Evolutionary conservation across 2,113 vertebrate species (phyloP), one percentile per base, ranked within the genome.

Genomic region (Sprattus sprattus): DNA sequence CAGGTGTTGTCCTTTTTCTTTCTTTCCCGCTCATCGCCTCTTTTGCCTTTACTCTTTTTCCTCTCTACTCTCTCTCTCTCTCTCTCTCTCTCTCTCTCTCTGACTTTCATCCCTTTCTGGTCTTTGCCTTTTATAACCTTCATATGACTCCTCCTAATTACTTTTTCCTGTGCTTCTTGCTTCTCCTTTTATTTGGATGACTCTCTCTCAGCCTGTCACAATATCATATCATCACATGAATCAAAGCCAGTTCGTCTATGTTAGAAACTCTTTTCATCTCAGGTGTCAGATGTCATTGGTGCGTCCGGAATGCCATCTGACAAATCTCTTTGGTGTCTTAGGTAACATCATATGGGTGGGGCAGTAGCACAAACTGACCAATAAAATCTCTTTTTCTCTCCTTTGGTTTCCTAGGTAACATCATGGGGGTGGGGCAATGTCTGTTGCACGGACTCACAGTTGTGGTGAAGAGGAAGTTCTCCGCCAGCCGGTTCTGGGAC

Each of bases 381-480:
- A 25, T 67, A 6, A 67, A 28, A 67, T 67, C 7, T 22, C 60
- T 25, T 67, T 10, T n/a, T 67, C 7, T 9, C 8, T 6, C 22
- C 57, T 52, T 50, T 89, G 85, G 0, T 86, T 80, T 83, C 16
- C 80, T 92, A 98, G 97, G 97, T 5, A 97, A 96, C 89, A 96
- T 98, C 89, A 95, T 98, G 94, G 97, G 97, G 0, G 93, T 96
- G 0, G 97, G 97, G 0, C 97, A 98, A 93, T 97, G 97, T 85
- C 89, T 98, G 8, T 89, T 98, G 83, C 95, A 97, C 1, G 97
- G 97, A 50, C 87, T 96, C 87, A 98, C 97, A 0, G 95, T 97
- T 4, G 97, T 98, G 1, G 92, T 98, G 81, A 95, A 95, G 89
- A 96, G 89, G 93, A 98, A 97, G 89, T 98, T 98, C 91, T 98